Base-by-base conservation (phyloP, 2,113 vertebrate species). In the Desmodus rotundus region DNA sequence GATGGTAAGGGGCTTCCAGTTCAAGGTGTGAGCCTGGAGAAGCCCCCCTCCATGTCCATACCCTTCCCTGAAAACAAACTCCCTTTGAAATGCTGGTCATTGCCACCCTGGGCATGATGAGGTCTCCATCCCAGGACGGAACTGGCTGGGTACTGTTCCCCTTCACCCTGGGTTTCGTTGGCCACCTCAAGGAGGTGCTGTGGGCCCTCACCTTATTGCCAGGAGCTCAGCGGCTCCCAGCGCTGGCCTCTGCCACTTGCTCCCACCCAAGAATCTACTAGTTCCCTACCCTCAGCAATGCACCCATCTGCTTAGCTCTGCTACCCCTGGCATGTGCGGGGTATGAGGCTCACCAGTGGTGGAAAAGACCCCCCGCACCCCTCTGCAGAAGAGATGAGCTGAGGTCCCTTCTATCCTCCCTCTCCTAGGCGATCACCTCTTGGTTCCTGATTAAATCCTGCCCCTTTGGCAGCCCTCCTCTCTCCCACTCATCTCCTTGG, bases 151-250 rank as follows among this genome's bases (percentile, higher is more conserved):
- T 33, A 33, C 38, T 31, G 6, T 14, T 38, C 52, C 61, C 87
- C 1, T 8, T 15, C 24, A 56, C 28, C 7, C 73, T 33, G 52
- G 28, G 43, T 84, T 67, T 91, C 95, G 20, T 1, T 0, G 65
- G 52, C 22, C 10, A 11, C 95, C 93, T 92, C 95, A 20, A 95
- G 96, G 88, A 54, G 97, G 97, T 47, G 85, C 96, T 91, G 72
- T 7, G 36, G 33, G 78, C 85, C 47, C 81, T 89, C 45, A 4
- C n/a, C 86, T 38, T 68, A n/a, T 38, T n/a, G 33, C 78, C 41
- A 0, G 11, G 50, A 4, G 31, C 54, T 58, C 61, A 3, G 26
- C 1, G 1, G 45, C n/a, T 26, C 28, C 68, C 8, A 13, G 56
- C 63, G 43, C 58, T 10, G 15, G 80, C 63, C 50, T 68, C 61